These are phyloP conservation scores for Cetonia aurata DNA, from an alignment of 2,888 invertebrate genomes.

Conservation along the genomic window DNA sequence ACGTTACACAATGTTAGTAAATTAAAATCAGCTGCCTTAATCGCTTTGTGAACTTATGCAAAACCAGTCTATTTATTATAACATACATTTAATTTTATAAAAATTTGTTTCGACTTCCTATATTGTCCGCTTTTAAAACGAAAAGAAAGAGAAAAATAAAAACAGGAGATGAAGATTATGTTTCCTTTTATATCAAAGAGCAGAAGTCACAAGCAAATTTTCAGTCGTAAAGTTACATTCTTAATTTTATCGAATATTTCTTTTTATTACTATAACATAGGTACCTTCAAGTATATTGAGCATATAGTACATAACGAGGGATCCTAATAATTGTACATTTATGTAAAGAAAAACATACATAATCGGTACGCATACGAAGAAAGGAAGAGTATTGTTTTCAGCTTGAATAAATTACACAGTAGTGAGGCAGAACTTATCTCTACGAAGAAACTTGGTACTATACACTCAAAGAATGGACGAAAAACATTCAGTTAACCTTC, in stretches of 20 bases:
- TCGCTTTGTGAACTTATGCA: conserved; percentile 43
- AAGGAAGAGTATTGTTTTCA: neutral
- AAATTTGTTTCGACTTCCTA: conserved; percentile 42
- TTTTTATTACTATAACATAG: conserved; percentile 61
- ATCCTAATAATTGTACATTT: conserved; percentile 42
- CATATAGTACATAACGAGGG: conserved; percentile 59
- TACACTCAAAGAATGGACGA: conserved; percentile 65
- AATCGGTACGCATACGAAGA: conserved; percentile 10
- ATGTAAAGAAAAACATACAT: conserved; percentile 37
- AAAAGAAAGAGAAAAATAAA: neutral
- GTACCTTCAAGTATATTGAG: conserved; percentile 63
- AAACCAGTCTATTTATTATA: conserved; percentile 43
- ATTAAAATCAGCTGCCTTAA: conserved; percentile 36
- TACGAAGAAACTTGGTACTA: conserved; percentile 56
- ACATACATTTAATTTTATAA: conserved; percentile 39
- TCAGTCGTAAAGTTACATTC: conserved; percentile 26
- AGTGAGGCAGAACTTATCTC: too few species aligned
- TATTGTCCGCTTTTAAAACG: too few species aligned
- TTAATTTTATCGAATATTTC: conserved; percentile 38
- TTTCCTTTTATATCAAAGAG: neutral
- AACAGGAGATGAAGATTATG: neutral
- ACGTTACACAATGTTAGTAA: conserved; percentile 32
- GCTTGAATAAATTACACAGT: too few species aligned
- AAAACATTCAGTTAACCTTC: conserved; percentile 64
- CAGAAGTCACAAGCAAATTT: conserved; percentile 41